A percentile compares a stretch with the other conserved stretches of the same genome.
Conservation (phyloP, 2,888 invertebrate genomes). For the Melieria omissa region DNA sequence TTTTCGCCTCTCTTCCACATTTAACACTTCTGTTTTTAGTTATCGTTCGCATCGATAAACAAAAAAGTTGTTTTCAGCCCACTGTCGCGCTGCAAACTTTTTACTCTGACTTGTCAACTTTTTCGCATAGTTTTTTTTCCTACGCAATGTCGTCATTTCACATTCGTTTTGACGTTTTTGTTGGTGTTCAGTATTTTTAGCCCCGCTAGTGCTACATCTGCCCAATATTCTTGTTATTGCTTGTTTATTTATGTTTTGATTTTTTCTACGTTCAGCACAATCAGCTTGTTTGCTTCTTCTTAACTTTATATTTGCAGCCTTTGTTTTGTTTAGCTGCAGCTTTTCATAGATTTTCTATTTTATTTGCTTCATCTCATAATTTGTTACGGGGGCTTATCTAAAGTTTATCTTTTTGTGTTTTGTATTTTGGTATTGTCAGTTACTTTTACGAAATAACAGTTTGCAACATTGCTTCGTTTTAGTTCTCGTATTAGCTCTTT, state of each 20-base stretch:
- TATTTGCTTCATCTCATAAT: constrained; percentile 9
- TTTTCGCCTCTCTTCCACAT: too few relatives aligned
- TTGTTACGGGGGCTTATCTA: constrained; percentile 38
- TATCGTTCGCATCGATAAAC: too few relatives aligned
- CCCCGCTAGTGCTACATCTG: neutral
- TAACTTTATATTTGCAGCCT: constrained; percentile 25
- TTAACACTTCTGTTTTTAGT: too few relatives aligned
- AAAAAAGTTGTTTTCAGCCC: too few relatives aligned
- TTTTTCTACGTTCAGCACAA: constrained; percentile 5
- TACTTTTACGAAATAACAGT: constrained; percentile 10
- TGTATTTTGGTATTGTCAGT: constrained; percentile 24
- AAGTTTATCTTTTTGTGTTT: constrained; percentile 25
- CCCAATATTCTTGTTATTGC: neutral
- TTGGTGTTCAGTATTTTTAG: constrained; percentile 11
- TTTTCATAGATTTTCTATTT: constrained; percentile 25
- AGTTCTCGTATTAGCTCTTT: constrained; percentile 11
- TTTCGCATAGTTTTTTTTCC: neutral
- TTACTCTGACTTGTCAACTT: neutral
- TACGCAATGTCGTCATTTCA: neutral
- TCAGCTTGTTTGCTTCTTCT: constrained; percentile 14
- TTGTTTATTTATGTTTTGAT: constrained; percentile 17
- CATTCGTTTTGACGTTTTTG: neutral
- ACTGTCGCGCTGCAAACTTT: neutral
- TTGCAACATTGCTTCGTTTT: constrained; percentile 28
- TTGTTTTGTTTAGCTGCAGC: constrained; percentile 23